Evolutionary conservation across 2,888 invertebrate species (phyloP), one percentile per base, ranked within the genome.

Genomic region (Ophion obscuratus): DNA sequence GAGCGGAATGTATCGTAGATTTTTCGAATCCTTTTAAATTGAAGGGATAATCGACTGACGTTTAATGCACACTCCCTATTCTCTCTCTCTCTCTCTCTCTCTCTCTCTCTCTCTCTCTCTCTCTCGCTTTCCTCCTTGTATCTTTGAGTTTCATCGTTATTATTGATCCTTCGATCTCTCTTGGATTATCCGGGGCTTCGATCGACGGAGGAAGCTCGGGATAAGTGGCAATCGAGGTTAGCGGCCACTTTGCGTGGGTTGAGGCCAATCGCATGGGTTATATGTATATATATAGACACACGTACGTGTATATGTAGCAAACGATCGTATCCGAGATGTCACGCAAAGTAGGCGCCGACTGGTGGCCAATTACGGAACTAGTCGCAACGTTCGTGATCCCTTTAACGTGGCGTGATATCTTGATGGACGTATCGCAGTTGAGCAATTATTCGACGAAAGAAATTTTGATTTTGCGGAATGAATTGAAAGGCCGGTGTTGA

Each of bases 1-100:
- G 92, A 87, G 90, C 90, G 87, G 87, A 90, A 90, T 90, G 90
- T 88, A 88, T 73, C 87, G 88, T 88, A 88, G 87, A 90, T 92
- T 86, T 92, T 89, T 87, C 87, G 73, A 70, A 88, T 85, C 81
- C 81, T 79, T 84, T 83, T 82, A 88, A 89, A 89, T 89, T 89
- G 89, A 89, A 83, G 88, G 75, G 88, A 89, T 89, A 89, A 89
- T 89, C 88, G 87, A 87, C 84, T 66, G 76, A 68, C 68, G 85
- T 82, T 81, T 88, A 88, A 88, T 89, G 87, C 85, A 76, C 75
- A 66, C 75, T 81, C 75, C 86, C 87, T 81, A 76, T 83, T 87
- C n/a, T 83, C 83, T 85, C 27, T 53, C 47, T 31, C 67, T 62
- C 27, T 47, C 80, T 31, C 20, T n/a, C 40, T n/a, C n/a, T n/a